phyloP scores from a whole-genome alignment of 1,140 invertebrate genomes.

The Gerris buenoi region DNA sequence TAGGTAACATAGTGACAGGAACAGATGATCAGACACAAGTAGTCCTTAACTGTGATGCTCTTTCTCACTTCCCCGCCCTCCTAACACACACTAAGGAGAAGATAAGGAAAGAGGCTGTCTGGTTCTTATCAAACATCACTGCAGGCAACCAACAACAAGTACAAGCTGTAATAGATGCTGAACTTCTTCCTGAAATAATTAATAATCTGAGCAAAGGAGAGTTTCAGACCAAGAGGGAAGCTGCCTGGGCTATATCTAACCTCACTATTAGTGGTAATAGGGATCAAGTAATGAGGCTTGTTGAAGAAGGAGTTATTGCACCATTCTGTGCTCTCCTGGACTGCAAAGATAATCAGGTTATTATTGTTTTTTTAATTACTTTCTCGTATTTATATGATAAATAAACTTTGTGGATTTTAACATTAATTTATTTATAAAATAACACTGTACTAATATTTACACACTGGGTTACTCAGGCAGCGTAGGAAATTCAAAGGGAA shows the following conservation, averaged over 20 bases:
- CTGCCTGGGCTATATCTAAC: constrained; percentile 97
- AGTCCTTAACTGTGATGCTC: constrained; percentile 80
- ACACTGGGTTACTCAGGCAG: no score
- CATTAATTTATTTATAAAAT: no score
- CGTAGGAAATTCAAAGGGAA: no score
- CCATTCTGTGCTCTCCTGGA: constrained; percentile 78
- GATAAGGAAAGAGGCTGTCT: constrained; percentile 83
- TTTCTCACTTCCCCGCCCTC: constrained; percentile 79
- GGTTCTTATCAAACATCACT: constrained; percentile 98
- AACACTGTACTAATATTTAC: no score
- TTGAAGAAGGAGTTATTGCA: constrained; percentile 73
- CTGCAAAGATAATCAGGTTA: constrained; percentile 69
- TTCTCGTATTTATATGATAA: no score
- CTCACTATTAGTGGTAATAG: constrained; percentile 90
- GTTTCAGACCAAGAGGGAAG: constrained; percentile 98
- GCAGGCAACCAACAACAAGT: constrained; percentile 95
- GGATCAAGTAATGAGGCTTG: constrained; percentile 74
- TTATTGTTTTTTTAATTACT: no score
- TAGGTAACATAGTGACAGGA: constrained; percentile 98
- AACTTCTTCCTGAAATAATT: constrained; percentile 85
- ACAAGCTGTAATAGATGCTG: constrained; percentile 90
- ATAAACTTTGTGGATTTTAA: no score
- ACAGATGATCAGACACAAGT: constrained; percentile 97
- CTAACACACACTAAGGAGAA: constrained; percentile 77
- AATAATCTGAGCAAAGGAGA: constrained; percentile 81